phyloP scores from a whole-genome alignment of 2,888 invertebrate genomes.

The Ditula angustiorana region DNA sequence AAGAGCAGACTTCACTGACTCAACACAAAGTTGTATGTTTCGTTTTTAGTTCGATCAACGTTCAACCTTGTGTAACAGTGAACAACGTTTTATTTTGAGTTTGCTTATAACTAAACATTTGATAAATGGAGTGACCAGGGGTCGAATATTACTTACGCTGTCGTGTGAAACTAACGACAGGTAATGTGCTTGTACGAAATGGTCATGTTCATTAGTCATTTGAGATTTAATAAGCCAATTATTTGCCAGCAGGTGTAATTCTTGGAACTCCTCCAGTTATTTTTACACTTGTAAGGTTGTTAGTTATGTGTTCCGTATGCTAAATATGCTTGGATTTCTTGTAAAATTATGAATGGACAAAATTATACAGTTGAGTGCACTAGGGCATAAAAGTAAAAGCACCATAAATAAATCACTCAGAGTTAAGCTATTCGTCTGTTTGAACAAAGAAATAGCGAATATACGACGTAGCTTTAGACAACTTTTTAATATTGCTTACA shows the following conservation, averaged over 20 bases:
- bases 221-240: conserved; percentile 27
- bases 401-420: neutral
- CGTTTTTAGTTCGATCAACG: neutral
- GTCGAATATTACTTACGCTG: conserved; percentile 28
- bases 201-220: conserved; percentile 36
- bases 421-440: neutral
- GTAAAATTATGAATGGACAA: neutral
- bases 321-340: neutral
- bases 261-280: neutral
- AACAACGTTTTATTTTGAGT: neutral
- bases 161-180: conserved; percentile 44
- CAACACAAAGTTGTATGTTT: neutral
- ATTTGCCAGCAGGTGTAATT: conserved; percentile 31
- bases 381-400: neutral
- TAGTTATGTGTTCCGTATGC: conserved; percentile 8
- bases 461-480: neutral
- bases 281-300: conserved; percentile 18
- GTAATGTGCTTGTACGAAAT: conserved; percentile 32
- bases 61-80: neutral
- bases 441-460: neutral
- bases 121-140: conserved; percentile 51
- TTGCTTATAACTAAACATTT: conserved; percentile 43
- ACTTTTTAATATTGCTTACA: too few relatives aligned
- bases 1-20: conserved; percentile 16
- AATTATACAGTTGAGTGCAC: neutral